These are phyloP conservation scores for Drosophila nannoptera DNA, from an alignment of 1,140 invertebrate species.

Conservation along the genomic window DNA sequence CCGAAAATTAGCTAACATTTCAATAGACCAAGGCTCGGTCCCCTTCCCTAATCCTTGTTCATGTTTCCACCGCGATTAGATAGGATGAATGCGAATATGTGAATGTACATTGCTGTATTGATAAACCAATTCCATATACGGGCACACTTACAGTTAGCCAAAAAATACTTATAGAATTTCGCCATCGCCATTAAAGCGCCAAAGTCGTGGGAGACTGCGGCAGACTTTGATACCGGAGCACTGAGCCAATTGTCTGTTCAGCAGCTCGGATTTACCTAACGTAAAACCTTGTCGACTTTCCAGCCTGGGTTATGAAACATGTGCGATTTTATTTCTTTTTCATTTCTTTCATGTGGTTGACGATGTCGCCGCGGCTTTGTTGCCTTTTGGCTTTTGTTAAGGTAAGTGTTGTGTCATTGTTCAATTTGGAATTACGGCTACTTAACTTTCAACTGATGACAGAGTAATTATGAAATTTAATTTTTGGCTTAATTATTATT, in stretches of 20 bases:
- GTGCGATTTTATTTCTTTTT: constrained; percentile 38
- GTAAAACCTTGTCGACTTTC: constrained; percentile 32
- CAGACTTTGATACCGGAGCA: neutral
- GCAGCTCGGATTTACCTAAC: constrained; percentile 4
- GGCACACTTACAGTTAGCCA: neutral
- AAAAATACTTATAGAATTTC: neutral
- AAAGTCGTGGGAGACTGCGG: neutral
- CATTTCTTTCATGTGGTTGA: constrained; percentile 46
- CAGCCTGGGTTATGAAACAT: constrained; percentile 40
- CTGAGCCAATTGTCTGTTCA: constrained; percentile 8
- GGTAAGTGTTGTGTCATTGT: constrained; percentile 46
- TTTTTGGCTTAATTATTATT: constrained; percentile 8
- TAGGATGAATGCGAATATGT: too few species aligned
- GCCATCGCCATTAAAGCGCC: neutral
- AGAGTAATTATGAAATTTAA: constrained; percentile 38
- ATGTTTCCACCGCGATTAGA: too few species aligned
- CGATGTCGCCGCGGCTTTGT: constrained; percentile 6
- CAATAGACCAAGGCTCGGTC: too few species aligned
- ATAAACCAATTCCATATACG: neutral
- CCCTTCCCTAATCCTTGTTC: too few species aligned
- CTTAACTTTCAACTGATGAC: constrained; percentile 40
- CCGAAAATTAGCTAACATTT: too few species aligned
- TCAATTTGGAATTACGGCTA: constrained; percentile 40
- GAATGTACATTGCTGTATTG: neutral
- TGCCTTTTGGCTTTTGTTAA: constrained; percentile 26